Base-by-base conservation (phyloP, 1,140 invertebrate species). In the Aphidius ervi region DNA sequence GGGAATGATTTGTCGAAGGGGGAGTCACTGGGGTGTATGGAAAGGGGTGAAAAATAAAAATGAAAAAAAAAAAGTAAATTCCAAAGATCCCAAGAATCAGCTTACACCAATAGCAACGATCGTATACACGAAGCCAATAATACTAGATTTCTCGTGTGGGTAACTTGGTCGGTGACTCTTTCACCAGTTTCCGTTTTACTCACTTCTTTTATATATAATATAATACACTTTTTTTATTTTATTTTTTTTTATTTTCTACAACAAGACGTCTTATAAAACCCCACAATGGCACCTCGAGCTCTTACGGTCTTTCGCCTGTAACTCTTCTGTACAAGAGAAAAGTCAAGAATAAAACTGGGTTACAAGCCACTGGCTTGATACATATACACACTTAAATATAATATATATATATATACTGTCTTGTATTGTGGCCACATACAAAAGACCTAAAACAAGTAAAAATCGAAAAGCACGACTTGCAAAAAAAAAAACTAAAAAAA, bases 31-130 rank as follows among this genome's bases (percentile, higher is more conserved):
- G 4, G 4, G 23, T 31, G 4, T 31, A 31, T 31, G 23, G 23
- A 1, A 31, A 31, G 23, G 23, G 23, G 23, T 31, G 23, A 31
- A 31, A 31, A 31, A 31, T 31, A 31, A 31, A 31, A 31, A 31
- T 16, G 4, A 31, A 31, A 31, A 5, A 8, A 9, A 7, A 16
- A 20, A 42, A 48, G 39, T 50, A 43, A 42, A 50, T 31, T 48
- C 47, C 20, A 52, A 59, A 50, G 49, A 31, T 31, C 23, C 50
- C 43, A 70, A 71, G 71, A 74, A 74, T 72, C 70, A 68, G 70
- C 70, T 72, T 74, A 74, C 64, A 64, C 61, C 68, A 61, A 67
- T 63, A 63, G 61, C 23, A 31, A 61, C 62, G 37, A 55, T 47
- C 54, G 49, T 49, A 59, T 39, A 59, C 53, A 53, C 46, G 53